Base-by-base conservation (phyloP, 2,888 invertebrate genomes). In the Amphipoea oculea region DNA sequence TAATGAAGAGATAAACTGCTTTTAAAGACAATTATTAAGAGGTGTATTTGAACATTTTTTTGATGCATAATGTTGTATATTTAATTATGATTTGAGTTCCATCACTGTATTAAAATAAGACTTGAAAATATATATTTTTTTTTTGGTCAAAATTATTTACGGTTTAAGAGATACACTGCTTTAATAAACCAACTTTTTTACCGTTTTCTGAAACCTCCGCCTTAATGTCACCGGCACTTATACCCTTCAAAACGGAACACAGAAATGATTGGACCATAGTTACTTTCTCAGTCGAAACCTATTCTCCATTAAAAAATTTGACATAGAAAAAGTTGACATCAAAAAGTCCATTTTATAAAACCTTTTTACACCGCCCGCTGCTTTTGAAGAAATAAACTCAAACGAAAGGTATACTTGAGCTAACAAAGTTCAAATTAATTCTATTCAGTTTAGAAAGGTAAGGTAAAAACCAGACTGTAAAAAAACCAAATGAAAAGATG, bases 361-460 rank as follows among this genome's bases (percentile, higher is more conserved):
- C 40, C 23, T 48, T 80, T 54, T 36, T 42, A 29, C 14, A 14
- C 36, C 4, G 7, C 20, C 17, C 20, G 45, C 23, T 14, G 36
- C 60, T 29, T 82, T 42, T 7, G 40, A 69, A 63, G 23, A 69
- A 82, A 78, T 57, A 2, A 17, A 60, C 40, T 66, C 29, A 48
- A 78, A 29, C 11, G 12, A 66, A 63, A 65, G 14, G n/a, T 36
- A 20, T 23, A 68, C 42, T 76, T 63, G 23, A 76, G 6, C 40
- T 71, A 29, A 71, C 7, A 48, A 78, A 36, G 20, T 60, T n/a
- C 54, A 57, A 79, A 73, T 60, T 60, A 72, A 74, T 71, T 66
- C 79, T 78, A 78, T 86, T 83, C 66, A 73, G 36, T 73, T 75
- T 62, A 66, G 1, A 69, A 62, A 86, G 72, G 81, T 48, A 82